These are phyloP conservation scores for Scarus forsteni DNA, from an alignment of 2,797 vertebrate genomes.

Conservation along the genomic window DNA sequence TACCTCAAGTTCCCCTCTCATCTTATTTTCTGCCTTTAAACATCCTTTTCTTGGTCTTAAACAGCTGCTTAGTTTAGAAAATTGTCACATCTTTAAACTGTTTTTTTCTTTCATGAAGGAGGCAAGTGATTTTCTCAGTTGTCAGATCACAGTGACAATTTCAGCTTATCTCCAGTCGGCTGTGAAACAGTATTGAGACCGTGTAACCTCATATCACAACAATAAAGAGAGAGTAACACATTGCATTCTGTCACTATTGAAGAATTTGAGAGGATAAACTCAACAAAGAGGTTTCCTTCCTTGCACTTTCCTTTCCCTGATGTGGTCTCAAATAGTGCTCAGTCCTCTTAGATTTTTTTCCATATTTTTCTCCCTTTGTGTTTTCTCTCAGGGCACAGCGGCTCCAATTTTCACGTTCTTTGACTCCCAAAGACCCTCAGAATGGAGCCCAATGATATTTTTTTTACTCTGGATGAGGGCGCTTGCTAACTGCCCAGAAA, in stretches of 20 bases:
- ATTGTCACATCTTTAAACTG: constrained; percentile 13
- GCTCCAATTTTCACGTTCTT: constrained; percentile 31
- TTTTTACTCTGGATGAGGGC: constrained; percentile 28
- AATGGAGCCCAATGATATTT: constrained; percentile 26
- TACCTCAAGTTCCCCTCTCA: background rate
- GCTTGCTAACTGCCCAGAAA: constrained; percentile 41
- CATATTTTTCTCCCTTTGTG: constrained; percentile 11
- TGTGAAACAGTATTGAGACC: constrained; percentile 4
- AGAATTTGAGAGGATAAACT: constrained; percentile 4
- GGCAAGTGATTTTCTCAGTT: constrained; percentile 1
- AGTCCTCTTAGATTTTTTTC: background rate
- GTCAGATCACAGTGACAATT: constrained; percentile 26
- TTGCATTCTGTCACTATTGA: background rate
- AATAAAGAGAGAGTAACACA: constrained; percentile 13
- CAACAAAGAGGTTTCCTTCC: background rate
- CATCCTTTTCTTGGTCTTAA: constrained; percentile 19
- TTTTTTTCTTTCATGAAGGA: constrained; percentile 9
- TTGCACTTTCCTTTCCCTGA: constrained; percentile 2
- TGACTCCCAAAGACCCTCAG: constrained; percentile 21
- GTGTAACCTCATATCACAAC: background rate
- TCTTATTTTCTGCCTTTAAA: constrained; percentile 9
- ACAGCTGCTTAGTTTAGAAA: constrained; percentile 2
- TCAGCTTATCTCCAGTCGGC: constrained; percentile 27
- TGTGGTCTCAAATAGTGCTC: constrained; percentile 4
- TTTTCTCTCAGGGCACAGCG: background rate